Evolutionary conservation across 2,888 invertebrate genomes (phyloP).

Genomic region (Uloborus plumipes): DNA sequence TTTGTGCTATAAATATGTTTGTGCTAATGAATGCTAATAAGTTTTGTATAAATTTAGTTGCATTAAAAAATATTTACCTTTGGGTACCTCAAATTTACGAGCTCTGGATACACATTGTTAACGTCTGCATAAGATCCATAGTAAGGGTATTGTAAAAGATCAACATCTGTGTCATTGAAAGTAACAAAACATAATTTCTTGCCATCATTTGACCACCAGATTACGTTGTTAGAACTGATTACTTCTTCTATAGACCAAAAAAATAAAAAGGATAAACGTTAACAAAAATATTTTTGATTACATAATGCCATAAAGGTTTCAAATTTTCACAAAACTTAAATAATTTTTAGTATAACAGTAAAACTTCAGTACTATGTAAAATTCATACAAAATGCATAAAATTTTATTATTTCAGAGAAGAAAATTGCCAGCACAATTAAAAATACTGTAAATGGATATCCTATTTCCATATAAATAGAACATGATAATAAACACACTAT

Average conservation of each 20-base stretch:
- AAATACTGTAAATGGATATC: no score
- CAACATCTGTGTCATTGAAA: conserved; percentile 71
- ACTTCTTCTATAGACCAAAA: conserved; percentile 74
- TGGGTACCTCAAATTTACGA: conserved; percentile 65
- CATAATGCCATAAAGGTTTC: neutral
- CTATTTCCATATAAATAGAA: no score
- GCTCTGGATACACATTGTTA: conserved; percentile 64
- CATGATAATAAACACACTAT: no score
- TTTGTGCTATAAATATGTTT: no score
- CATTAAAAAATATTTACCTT: conserved; percentile 56
- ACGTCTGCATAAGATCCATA: conserved; percentile 64
- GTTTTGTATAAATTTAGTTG: no score
- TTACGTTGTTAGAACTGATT: conserved; percentile 70
- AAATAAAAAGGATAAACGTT: neutral
- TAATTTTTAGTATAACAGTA: neutral
- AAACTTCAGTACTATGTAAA: neutral
- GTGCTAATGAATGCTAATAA: no score
- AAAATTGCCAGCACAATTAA: no score
- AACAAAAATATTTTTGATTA: neutral
- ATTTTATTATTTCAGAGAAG: no score
- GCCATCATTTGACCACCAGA: conserved; percentile 73
- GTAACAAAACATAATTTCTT: conserved; percentile 71
- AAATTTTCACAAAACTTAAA: no score
- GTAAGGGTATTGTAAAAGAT: conserved; percentile 65
- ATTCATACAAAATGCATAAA: neutral